These are phyloP conservation scores for Lacanobia oleracea DNA, from an alignment of 2,888 invertebrate genomes.

Conservation along the genomic window DNA sequence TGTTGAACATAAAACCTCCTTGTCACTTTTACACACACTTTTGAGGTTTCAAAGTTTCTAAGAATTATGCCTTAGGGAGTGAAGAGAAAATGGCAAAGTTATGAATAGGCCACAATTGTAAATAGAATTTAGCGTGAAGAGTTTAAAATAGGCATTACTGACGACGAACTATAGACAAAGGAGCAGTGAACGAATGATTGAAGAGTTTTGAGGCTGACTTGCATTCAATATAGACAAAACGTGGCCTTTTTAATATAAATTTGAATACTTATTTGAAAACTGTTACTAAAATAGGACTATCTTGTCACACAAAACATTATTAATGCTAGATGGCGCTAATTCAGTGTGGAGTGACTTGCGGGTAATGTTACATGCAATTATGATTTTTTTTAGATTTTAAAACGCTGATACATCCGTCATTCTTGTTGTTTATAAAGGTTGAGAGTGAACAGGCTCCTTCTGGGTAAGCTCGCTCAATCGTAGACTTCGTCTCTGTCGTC, in stretches of 20 bases:
- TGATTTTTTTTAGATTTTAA: no score
- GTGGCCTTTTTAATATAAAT: neutral
- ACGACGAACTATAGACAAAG: neutral
- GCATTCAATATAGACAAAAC: neutral
- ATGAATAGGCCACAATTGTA: constrained; percentile 17
- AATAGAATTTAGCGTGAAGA: neutral
- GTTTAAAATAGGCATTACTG: constrained; percentile 24
- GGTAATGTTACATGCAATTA: no score
- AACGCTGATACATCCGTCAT: no score
- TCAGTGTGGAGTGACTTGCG: no score
- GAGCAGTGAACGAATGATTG: neutral
- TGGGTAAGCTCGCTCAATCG: no score
- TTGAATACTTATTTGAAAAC: no score
- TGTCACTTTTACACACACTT: constrained; percentile 19
- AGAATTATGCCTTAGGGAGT: constrained; percentile 1
- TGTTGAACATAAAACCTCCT: constrained; percentile 3
- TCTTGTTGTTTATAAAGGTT: no score
- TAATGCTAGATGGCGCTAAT: no score
- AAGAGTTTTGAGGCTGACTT: neutral
- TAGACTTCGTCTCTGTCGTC: no score
- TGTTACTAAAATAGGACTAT: no score
- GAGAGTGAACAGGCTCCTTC: no score
- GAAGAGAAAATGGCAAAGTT: constrained; percentile 37
- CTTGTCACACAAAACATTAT: no score
- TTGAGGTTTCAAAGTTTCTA: constrained; percentile 27